A percentile compares a stretch with the other conserved stretches of the same genome.
These are phyloP conservation scores for Hypselothyrea guttata DNA, from an alignment of 2,888 invertebrate genomes.

Conservation along the genomic window DNA sequence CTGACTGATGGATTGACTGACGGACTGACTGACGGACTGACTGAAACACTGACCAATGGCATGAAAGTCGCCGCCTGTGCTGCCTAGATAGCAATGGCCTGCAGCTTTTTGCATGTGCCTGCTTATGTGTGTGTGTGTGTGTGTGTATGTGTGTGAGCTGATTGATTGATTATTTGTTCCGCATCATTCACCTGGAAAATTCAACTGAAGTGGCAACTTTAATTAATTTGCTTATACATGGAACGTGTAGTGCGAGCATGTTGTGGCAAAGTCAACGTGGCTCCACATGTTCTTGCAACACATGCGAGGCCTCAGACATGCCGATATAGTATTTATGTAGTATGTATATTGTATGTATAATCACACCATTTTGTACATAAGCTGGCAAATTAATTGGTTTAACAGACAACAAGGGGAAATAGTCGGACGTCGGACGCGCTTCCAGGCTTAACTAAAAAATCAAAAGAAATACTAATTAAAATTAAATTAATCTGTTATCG, in stretches of 20 bases:
- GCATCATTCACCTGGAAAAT: conserved; percentile 82
- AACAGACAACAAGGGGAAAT: conserved; percentile 5
- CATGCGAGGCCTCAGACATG: conserved; percentile 11
- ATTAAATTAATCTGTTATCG: too few relatives aligned
- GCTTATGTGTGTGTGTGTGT: conserved; percentile 8
- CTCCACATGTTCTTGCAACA: conserved; percentile 13
- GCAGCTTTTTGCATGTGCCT: conserved; percentile 53
- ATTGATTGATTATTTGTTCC: conserved; percentile 82
- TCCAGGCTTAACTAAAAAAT: too few relatives aligned
- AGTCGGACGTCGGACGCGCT: too few relatives aligned
- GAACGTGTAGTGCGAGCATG: conserved; percentile 28
- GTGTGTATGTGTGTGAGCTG: conserved; percentile 61
- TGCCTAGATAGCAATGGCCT: conserved; percentile 65
- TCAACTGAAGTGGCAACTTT: conserved; percentile 81
- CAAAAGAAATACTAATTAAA: too few relatives aligned
- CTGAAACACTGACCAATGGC: conserved; percentile 48
- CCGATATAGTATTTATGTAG: conserved; percentile 7
- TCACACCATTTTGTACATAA: conserved; percentile 42
- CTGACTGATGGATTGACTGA: conserved; percentile 32
- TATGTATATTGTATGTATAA: conserved; percentile 12
- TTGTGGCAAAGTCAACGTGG: conserved; percentile 40
- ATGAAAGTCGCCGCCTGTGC: conserved; percentile 59
- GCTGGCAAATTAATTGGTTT: conserved; percentile 57
- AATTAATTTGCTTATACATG: conserved; percentile 76
- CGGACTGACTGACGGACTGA: conserved; percentile 33